A percentile compares a stretch with the other conserved stretches of the same genome.
Evolutionary conservation across 2,888 invertebrate species (phyloP).

Genomic region (Eretmocerus hayati): DNA sequence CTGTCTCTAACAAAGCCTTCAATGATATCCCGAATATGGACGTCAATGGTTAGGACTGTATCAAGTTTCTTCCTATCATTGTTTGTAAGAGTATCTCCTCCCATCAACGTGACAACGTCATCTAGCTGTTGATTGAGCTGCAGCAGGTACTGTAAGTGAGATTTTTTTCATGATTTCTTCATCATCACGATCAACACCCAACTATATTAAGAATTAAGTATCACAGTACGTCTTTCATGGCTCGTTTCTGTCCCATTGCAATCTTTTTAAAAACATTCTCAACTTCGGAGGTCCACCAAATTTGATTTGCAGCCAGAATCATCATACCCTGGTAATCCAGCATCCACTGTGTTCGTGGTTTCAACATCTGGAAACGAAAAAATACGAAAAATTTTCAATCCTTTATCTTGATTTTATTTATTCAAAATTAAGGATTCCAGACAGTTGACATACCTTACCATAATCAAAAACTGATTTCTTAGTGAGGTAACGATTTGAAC

Average conservation of each 20-base stretch:
- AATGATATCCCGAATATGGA: slow-evolving; percentile 86
- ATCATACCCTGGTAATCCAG: slow-evolving; percentile 85
- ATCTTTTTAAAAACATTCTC: slow-evolving; percentile 78
- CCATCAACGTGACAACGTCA: slow-evolving; percentile 60
- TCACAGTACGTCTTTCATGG: slow-evolving; percentile 68
- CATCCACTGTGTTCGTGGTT: slow-evolving; percentile 76
- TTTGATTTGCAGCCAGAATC: slow-evolving; percentile 74
- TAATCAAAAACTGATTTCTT: slow-evolving; percentile 85
- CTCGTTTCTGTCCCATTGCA: slow-evolving; percentile 68
- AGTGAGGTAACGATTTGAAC: slow-evolving; percentile 73
- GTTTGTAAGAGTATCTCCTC: slow-evolving; percentile 50
- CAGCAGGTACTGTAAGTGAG: slow-evolving; percentile 60
- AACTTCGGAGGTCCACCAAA: slow-evolving; percentile 95
- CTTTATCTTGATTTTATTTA: neutral
- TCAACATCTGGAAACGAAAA: slow-evolving; percentile 21
- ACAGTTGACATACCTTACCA: slow-evolving; percentile 64
- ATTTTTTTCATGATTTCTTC: neutral
- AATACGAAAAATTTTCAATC: neutral
- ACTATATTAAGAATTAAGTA: too few relatives aligned
- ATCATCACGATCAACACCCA: too few relatives aligned
- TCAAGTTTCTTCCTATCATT: slow-evolving; percentile 86
- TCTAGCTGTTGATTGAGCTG: slow-evolving; percentile 76
- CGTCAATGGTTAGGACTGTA: slow-evolving; percentile 83
- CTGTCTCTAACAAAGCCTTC: slow-evolving; percentile 74
- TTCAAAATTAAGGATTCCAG: too few relatives aligned